Base-by-base conservation (phyloP, 2,113 vertebrate genomes). In the Limanda limanda region DNA sequence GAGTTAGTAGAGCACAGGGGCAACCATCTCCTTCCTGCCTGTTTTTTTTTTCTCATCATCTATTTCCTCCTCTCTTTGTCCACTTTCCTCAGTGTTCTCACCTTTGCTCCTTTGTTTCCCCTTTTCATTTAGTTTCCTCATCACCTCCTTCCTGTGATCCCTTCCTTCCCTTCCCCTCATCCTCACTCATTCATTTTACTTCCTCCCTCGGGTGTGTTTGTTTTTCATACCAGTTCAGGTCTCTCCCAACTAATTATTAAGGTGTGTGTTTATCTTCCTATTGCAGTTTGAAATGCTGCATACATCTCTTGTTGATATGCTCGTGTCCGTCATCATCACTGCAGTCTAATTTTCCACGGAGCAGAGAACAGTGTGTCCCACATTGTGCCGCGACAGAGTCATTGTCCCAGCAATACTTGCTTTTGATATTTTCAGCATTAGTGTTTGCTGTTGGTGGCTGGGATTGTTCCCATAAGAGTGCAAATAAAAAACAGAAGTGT, bases 341-440 rank as follows among this genome's bases (percentile, higher is more conserved):
- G 14, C 27, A 3, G 64, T 72, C 80, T 74, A 35, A 70, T 74
- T 85, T 69, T 73, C 79, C 60, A 51, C 13, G 37, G 35, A n/a
- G 17, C 21, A 27, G 60, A 47, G 1, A 57, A 48, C 20, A 1
- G 20, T n/a, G 57, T 11, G 37, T 47, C 31, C 31, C 0, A 3
- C 66, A 52, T 20, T 42, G 58, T n/a, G 42, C 10, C 31, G 23
- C 48, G 74, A 82, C 58, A 55, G 61, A 79, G 78, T 10, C 59
- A 59, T 1, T n/a, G 63, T 54, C 35, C 52, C 21, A 6, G 48
- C 27, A 59, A 70, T 84, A 70, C 14, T 12, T 31, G 3, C 10
- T 74, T 69, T 83, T 79, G 73, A 82, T 74, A 56, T 74, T 69
- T 68, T 68, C 27, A 84, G 9, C 70, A 74, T 37, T 23, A 3